Conservation (phyloP, 2,113 vertebrate species). For the Macrotus californicus region DNA sequence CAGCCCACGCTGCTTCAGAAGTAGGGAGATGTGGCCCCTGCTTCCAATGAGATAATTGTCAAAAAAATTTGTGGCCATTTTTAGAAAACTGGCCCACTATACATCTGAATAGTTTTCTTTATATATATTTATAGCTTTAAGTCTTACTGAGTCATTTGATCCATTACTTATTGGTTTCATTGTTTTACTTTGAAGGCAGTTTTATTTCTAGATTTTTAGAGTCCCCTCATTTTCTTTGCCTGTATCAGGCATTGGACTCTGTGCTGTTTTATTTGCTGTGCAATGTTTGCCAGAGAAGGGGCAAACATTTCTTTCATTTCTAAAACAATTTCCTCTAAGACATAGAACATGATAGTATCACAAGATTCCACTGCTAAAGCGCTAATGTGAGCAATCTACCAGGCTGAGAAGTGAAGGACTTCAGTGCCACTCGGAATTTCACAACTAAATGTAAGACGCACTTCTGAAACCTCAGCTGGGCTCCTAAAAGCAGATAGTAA, state of each 20-base stretch:
- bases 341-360: background rate
- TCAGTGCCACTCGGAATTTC: constrained; percentile 42
- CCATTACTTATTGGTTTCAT: background rate
- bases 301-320: constrained; percentile 3
- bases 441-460: constrained; percentile 9
- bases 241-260: background rate
- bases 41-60: background rate
- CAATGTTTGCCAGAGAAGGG: background rate
- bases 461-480: constrained; percentile 44
- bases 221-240: background rate
- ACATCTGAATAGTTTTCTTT: background rate
- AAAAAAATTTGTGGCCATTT: background rate
- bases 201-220: background rate
- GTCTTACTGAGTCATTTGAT: background rate
- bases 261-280: background rate
- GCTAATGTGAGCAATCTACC: background rate
- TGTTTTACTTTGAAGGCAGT: background rate
- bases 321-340: background rate
- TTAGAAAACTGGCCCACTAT: background rate
- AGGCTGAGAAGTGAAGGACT: background rate
- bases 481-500: constrained; percentile 17
- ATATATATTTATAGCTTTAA: background rate
- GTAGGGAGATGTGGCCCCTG: background rate
- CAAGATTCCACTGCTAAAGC: background rate
- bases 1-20: background rate